Evolutionary conservation across 2,113 vertebrate species (phyloP), one percentile per base, ranked within the genome.

Genomic region (Alethe diademata): DNA sequence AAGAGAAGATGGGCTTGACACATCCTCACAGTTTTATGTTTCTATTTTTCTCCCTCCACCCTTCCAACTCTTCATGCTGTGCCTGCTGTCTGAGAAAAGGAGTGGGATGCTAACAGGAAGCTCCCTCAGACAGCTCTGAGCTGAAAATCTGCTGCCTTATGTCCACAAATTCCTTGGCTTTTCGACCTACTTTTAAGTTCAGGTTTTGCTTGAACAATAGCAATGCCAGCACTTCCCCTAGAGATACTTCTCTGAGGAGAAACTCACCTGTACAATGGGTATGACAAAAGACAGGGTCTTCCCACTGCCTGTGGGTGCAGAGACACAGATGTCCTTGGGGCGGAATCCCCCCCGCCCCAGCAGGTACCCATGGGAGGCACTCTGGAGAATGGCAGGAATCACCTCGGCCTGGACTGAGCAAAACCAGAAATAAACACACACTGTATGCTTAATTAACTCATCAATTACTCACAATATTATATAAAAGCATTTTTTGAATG

Each of bases 281-380:
- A 99, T 96, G 93, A 99, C 98, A 28, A 99, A 99, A 2, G 99
- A 95, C 84, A 99, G 95, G 0, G 99, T 99, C 95, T 99, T 99
- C 33, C 99, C 99, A 4, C 99, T 99, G 92, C 99, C 99, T 1
- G 99, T 99, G 4, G 99, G 99, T 14, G 99, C 99, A 0, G 99
- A 99, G 53, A 99, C 98, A 22, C 99, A 99, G 85, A 99, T 97
- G 73, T 99, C 99, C 45, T 97, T 98, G 80, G 99, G 99, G 58
- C 94, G 98, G 86, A 98, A 99, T 40, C 99, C 99, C 0, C 98
- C 99, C 79, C 74, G 97, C 53, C 98, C 99, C 60, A 98, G 36
- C 91, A 99, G 95, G 38, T 98, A 97, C 7, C 99, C 99, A 1
- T 88, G 83, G 66, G 97, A 90, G 1, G 97, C 93, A 6, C 98